phyloP scores from a whole-genome alignment of 1,140 invertebrate genomes.

The Sinella curviseta region DNA sequence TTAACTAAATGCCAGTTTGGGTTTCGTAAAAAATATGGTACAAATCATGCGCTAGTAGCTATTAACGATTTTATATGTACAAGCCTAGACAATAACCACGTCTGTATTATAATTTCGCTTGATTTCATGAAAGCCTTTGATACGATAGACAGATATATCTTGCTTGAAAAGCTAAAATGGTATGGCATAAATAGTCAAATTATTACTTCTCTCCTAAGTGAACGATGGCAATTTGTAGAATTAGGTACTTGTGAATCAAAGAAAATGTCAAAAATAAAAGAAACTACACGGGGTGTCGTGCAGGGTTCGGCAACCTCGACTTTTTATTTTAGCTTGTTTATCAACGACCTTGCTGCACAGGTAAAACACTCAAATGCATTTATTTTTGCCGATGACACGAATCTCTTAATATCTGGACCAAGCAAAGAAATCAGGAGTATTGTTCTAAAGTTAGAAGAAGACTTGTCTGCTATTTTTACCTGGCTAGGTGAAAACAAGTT shows the following conservation, averaged over 20 bases:
- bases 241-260: not conserved
- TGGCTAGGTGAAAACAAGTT: constrained; percentile 1
- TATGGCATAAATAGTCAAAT: constrained; percentile 25
- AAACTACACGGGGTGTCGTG: constrained; percentile 43
- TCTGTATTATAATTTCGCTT: not conserved
- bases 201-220: constrained; percentile 20
- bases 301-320: constrained; percentile 51
- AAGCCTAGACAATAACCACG: not conserved
- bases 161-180: constrained; percentile 33
- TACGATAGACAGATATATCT: not conserved
- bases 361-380: constrained; percentile 30
- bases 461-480: not conserved
- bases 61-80: constrained; percentile 19
- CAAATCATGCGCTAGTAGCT: not conserved
- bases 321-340: constrained; percentile 48
- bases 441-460: not conserved
- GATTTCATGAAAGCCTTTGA: constrained; percentile 37
- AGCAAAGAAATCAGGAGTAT: not conserved
- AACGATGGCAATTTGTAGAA: constrained; percentile 18
- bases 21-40: constrained; percentile 25
- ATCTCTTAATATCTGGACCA: not conserved
- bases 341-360: constrained; percentile 46
- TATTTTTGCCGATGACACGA: constrained; percentile 51
- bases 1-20: constrained; percentile 23
- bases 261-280: not conserved